Conservation (phyloP, 2,797 vertebrate genomes). For the Eutrigla gurnardus region DNA sequence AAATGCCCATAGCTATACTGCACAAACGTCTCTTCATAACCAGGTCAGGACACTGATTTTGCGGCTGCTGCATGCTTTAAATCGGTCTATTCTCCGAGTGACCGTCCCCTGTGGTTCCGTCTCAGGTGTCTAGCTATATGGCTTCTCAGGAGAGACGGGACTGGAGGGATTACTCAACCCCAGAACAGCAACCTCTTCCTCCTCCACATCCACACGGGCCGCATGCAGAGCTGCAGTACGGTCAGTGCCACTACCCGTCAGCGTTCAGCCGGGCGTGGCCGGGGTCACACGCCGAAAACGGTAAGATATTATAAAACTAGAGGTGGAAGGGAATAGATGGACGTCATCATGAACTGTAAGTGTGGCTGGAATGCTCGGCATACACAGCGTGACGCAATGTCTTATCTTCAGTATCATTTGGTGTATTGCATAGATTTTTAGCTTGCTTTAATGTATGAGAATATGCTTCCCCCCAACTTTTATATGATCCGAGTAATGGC, state of each 20-base stretch:
- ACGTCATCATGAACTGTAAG: background rate
- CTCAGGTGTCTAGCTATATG: slow-evolving; percentile 90
- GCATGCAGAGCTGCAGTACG: slow-evolving; percentile 89
- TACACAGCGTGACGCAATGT: background rate
- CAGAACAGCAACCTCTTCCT: slow-evolving; percentile 83
- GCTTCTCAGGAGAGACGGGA: slow-evolving; percentile 89
- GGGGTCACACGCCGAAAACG: slow-evolving; percentile 89
- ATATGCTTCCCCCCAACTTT: too few species aligned
- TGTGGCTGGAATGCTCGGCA: background rate
- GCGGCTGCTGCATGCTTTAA: background rate
- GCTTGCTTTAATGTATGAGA: background rate
- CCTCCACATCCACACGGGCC: slow-evolving; percentile 72
- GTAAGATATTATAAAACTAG: slow-evolving; percentile 72
- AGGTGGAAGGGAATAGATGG: background rate
- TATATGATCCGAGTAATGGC: background rate
- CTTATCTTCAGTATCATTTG: background rate
- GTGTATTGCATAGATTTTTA: background rate
- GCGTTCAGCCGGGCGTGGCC: slow-evolving; percentile 91
- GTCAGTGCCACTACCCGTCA: slow-evolving; percentile 88
- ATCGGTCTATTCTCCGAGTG: background rate
- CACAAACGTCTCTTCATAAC: slow-evolving; percentile 87
- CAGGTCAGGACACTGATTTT: slow-evolving; percentile 84
- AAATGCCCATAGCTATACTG: slow-evolving; percentile 84
- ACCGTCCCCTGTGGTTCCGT: background rate
- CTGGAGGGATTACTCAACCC: slow-evolving; percentile 91